These are phyloP conservation scores for Rhaphigaster nebulosa DNA, from an alignment of 2,888 invertebrate species.

Conservation along the genomic window DNA sequence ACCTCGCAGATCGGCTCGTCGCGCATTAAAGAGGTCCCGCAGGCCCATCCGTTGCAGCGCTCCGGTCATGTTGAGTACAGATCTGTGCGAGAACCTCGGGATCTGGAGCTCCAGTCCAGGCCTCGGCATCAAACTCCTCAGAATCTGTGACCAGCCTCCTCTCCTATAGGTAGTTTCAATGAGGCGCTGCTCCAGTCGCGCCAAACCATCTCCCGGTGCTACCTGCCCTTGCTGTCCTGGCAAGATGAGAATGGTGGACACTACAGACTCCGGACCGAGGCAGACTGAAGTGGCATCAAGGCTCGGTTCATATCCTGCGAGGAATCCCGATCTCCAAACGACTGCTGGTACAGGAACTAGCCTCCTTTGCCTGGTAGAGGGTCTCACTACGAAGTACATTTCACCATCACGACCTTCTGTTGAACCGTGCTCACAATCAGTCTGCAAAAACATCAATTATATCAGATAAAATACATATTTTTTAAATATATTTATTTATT, in stretches of 20 bases:
- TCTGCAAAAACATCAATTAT: conserved; percentile 73
- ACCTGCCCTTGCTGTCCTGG: conserved; percentile 86
- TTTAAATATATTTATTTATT: background rate
- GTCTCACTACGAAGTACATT: conserved; percentile 87
- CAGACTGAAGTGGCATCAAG: conserved; percentile 88
- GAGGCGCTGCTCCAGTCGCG: conserved; percentile 80
- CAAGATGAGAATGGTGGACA: conserved; percentile 85
- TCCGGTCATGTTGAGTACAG: conserved; percentile 84
- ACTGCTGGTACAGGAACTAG: conserved; percentile 88
- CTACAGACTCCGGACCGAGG: conserved; percentile 78
- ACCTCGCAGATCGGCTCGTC: conserved; percentile 85
- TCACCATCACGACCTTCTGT: conserved; percentile 86
- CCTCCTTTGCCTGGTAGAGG: conserved; percentile 82
- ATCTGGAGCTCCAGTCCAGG: conserved; percentile 85
- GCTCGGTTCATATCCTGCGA: conserved; percentile 88
- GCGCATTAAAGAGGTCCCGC: conserved; percentile 81
- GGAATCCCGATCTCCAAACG: conserved; percentile 81
- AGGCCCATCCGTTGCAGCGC: conserved; percentile 86
- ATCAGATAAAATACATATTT: background rate
- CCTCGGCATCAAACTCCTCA: conserved; percentile 81
- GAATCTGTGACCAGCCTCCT: conserved; percentile 80
- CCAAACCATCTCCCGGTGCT: conserved; percentile 84
- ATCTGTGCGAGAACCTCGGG: conserved; percentile 80
- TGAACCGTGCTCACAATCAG: conserved; percentile 82
- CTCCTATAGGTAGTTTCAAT: conserved; percentile 77